These are phyloP conservation scores for Oscheius sp. DNA, from an alignment of 1,140 invertebrate genomes.

Conservation along the genomic window DNA sequence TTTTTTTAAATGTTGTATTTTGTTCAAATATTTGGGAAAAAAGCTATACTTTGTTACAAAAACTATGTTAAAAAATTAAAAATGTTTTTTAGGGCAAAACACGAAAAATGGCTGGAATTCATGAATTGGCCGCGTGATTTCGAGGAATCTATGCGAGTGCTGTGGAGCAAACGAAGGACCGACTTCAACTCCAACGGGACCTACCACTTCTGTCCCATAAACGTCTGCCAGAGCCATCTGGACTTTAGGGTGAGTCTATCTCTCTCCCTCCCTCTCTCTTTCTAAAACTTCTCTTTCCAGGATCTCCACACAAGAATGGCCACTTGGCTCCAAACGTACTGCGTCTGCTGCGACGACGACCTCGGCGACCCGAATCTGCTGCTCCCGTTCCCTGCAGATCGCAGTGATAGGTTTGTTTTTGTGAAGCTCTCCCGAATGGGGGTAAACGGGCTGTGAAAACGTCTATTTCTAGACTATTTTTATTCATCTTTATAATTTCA, in stretches of 20 bases:
- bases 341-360: constrained; percentile 9
- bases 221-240: constrained; percentile 18
- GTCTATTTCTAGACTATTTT: neutral
- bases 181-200: neutral
- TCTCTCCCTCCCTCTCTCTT: neutral
- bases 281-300: neutral
- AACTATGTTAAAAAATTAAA: no score
- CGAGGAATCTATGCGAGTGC: constrained; percentile 12
- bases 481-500: neutral
- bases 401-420: constrained; percentile 9
- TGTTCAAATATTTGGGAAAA: no score
- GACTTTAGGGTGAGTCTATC: constrained; percentile 11
- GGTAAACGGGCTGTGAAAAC: constrained; percentile 4
- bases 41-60: no score
- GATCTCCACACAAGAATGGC: constrained; percentile 8
- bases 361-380: constrained; percentile 15
- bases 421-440: neutral
- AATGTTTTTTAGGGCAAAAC: neutral
- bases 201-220: constrained; percentile 17
- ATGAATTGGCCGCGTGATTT: constrained; percentile 13
- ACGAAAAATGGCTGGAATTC: constrained; percentile 24
- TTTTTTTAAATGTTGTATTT: neutral
- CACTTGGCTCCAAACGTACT: constrained; percentile 22
- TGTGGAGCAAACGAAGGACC: constrained; percentile 12
- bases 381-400: constrained; percentile 1